phyloP scores from a whole-genome alignment of 2,113 vertebrate genomes.

The Anhinga rufa region DNA sequence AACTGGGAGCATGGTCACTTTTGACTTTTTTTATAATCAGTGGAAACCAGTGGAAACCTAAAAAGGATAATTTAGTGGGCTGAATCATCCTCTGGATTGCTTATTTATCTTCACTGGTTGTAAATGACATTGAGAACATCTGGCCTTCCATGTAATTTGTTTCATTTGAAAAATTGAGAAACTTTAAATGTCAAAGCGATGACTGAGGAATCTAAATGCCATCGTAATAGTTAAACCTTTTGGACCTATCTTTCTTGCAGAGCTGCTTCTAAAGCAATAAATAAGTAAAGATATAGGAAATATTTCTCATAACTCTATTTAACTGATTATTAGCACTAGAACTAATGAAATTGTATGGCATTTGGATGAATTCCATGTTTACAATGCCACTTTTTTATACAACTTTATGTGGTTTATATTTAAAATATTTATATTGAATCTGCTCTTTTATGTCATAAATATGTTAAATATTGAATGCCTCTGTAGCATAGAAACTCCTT shows the following conservation, averaged over 20 bases:
- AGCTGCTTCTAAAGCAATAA: neutral
- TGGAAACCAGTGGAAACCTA: neutral
- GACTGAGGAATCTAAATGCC: neutral
- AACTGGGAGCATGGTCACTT: neutral
- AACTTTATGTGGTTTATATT: neutral
- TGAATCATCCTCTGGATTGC: neutral
- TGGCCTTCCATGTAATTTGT: neutral
- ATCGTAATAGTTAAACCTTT: neutral
- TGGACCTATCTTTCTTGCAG: neutral
- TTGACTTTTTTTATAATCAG: neutral
- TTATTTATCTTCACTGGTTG: neutral
- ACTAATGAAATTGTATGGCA: neutral
- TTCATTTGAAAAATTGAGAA: neutral
- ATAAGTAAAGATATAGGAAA: neutral
- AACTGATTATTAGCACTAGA: neutral
- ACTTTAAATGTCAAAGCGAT: neutral
- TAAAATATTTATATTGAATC: neutral
- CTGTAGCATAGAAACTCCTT: constrained; percentile 22
- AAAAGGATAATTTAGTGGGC: neutral
- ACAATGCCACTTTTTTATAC: neutral
- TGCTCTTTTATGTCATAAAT: constrained; percentile 1
- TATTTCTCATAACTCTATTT: neutral
- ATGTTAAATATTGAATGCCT: constrained; percentile 6
- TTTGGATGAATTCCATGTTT: neutral
- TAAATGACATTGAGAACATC: neutral